Conservation (phyloP, 2,113 vertebrate species). For the Vireo altiloquus region DNA sequence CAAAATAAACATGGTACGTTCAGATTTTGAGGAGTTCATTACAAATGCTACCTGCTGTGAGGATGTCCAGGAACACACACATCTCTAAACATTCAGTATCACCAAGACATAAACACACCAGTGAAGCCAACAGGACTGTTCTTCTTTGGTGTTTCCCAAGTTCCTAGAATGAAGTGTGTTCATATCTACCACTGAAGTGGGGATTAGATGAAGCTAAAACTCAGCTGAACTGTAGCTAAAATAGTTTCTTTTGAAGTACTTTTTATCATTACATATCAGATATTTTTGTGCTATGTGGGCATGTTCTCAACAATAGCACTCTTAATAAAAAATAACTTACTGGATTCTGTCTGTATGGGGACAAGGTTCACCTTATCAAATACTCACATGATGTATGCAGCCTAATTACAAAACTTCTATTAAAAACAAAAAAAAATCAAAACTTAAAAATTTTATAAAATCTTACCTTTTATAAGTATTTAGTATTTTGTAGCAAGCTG, state of each 20-base stretch:
- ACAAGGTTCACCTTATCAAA: not conserved
- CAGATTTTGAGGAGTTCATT: not conserved
- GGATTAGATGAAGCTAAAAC: not conserved
- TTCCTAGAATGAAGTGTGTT: not conserved
- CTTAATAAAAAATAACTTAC: not conserved
- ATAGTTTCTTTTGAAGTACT: not conserved
- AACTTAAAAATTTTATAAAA: not conserved
- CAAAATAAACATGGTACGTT: not conserved
- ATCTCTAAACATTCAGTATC: not conserved
- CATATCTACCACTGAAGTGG: not conserved
- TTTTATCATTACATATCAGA: not conserved
- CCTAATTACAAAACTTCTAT: not conserved
- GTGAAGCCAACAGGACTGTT: not conserved
- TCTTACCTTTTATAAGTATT: not conserved
- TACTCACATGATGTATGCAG: not conserved
- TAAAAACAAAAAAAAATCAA: not conserved
- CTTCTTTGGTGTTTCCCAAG: not conserved
- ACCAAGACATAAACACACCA: not conserved
- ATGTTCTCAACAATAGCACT: not conserved
- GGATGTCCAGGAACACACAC: not conserved
- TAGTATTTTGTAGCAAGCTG: not conserved
- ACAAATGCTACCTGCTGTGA: not conserved
- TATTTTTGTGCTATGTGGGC: not conserved
- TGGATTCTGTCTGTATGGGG: not conserved
- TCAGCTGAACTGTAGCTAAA: not conserved